phyloP scores from a whole-genome alignment of 1,140 invertebrate species.

The Bombus waltoni region DNA sequence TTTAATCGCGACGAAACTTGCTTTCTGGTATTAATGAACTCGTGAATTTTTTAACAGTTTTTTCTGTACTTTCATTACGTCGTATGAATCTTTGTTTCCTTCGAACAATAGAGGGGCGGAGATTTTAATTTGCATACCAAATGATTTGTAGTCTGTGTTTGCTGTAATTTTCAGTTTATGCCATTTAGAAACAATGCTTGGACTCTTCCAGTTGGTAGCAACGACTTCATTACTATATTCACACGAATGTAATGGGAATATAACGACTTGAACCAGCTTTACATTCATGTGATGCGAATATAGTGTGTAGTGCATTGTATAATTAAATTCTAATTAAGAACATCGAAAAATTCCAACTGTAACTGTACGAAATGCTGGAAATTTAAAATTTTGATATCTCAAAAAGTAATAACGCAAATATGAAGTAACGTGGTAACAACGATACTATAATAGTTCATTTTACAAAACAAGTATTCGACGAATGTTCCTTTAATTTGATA shows the following conservation, averaged over 20 bases:
- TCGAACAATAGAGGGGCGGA: background rate
- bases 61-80: background rate
- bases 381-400: background rate
- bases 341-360: background rate
- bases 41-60: background rate
- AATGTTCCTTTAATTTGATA: background rate
- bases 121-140: background rate
- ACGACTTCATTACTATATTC: background rate
- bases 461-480: background rate
- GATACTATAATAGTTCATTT: background rate
- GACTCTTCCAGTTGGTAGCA: background rate
- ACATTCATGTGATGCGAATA: background rate
- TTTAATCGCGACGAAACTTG: background rate
- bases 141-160: background rate
- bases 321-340: background rate
- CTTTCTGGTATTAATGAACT: background rate
- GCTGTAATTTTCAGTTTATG: background rate
- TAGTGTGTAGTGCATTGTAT: background rate
- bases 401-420: background rate
- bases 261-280: background rate
- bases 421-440: background rate
- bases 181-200: background rate
- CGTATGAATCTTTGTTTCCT: background rate
- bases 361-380: background rate
- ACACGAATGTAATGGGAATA: background rate